Evolutionary conservation across 53 echinoderm and acorn worm species (phyloP), one percentile per base, ranked within the genome.

Genomic region (Zoroaster sp.): DNA sequence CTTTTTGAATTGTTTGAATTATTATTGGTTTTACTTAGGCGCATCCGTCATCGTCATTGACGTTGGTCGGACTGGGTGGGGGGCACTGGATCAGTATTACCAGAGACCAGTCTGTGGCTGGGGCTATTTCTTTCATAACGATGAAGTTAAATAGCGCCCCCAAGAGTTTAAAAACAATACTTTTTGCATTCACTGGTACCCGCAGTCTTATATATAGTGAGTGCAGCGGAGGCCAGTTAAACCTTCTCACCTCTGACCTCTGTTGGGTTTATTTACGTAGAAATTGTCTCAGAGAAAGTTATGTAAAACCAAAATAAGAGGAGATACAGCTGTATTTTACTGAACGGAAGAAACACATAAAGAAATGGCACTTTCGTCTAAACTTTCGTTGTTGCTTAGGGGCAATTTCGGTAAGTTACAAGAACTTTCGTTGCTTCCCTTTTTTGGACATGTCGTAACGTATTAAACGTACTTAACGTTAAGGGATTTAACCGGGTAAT

Each of bases 331-430:
- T 10, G 9, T 17, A 4, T 8, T 32, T 33, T 1, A 17, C 30
- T 14, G 17, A 0, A 14, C 38, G 9, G 42, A 5, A 30, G 11
- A 41, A 15, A 8, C 45, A 21, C 39, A 8, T 3, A 21, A n/a
- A 40, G 42, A 28, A 42, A 81, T 81, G 81, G 81, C 81, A 37
- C 81, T 81, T 31, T 81, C 81, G 14, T 66, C 66, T 0, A 81
- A 81, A 36, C 66, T 81, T 17, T 81, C 81, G 31, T n/a, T 23
- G 1, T 41, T 81, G 6, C 41, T 81, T 4, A 35, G 81, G 17
- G 81, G 66, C 5, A 66, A 67, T 66, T 81, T 81, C 38, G 66
- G 81, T 81, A 51, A 65, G 80, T 36, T 46, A 3, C 23, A 7
- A 36, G 15, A n/a, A n/a, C n/a, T n/a, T n/a, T n/a, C n/a, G 21